Evolutionary conservation across 2,797 vertebrate species (phyloP), one percentile per base, ranked within the genome.

Genomic region (Chaetophractus vellerosus): DNA sequence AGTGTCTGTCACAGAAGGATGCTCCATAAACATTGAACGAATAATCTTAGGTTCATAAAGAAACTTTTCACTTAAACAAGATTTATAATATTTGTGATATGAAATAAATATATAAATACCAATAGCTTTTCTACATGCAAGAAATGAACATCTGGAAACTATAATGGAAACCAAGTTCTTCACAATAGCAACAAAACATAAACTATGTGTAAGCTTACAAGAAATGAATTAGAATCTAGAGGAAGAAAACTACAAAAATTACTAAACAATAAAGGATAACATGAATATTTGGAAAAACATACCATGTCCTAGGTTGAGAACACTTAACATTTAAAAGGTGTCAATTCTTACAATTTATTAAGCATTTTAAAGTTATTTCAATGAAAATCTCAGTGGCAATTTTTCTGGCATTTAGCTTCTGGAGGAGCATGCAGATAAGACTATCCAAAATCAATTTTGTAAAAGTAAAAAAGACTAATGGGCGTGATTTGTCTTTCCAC

Each of bases 51-150:
- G 23, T 78, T 88, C 50, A n/a, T 78, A 79, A 93, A 66, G 21
- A 80, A 85, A 15, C 9, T 82, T 94, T 85, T 59, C 14, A 96
- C 9, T 69, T 68, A 84, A 55, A 64, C 0, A 55, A 59, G 9
- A 66, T 71, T 84, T 88, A 55, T 84, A 55, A 28, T 91, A 75
- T 92, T 92, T 81, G 36, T 85, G 55, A 57, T 55, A 23, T 63
- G 33, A 82, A 95, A 91, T 68, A 81, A 78, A 90, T 59, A 63
- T 59, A 23, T 68, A 69, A 82, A 59, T 88, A 75, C 10, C 28
- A 88, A 45, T 71, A 85, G 8, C 9, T 64, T 91, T 82, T 71
- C 18, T 63, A 57, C 41, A 41, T 76, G 23, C 8, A 6, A 59
- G 69, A 93, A 16, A 6, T 55, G 69, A 91, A 84, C 33, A 45